Base-by-base conservation (phyloP, 2,113 vertebrate species). In the Amphiprion percula region DNA sequence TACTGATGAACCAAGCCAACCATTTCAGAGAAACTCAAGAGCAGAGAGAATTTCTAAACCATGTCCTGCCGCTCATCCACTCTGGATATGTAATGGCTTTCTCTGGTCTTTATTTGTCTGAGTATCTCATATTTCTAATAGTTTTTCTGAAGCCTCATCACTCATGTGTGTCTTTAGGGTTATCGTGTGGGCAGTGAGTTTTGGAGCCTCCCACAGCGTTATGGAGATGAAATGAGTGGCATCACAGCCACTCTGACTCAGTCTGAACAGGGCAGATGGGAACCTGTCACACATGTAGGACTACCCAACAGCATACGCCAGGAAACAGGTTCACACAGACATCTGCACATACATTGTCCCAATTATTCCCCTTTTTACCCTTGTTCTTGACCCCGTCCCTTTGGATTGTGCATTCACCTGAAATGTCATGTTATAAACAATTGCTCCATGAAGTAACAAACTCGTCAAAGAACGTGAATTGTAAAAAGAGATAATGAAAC, bases 171-270 rank as follows among this genome's bases (percentile, higher is more conserved):
- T 68, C 68, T 82, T 26, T 64, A 99, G 97, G 95, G 93, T 55
- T 77, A 84, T 26, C 90, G 68, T 54, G 91, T 93, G 65, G 94
- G 95, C 54, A 94, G 90, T 0, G 97, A 96, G 68, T 99, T 99
- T 91, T 99, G 98, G 97, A 95, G 46, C 30, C 84, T 94, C 54
- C 95, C 97, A 0, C 94, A 96, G 53, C 88, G 16, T 23, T 90
- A 96, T 68, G 97, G 97, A 61, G 95, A 97, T 76, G 96, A 99
- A 67, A 41, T 94, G 77, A 97, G 92, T 0, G 98, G 97, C 23
- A 91, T 99, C 89, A 81, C 69, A 2, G 63, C 95, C 66, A 97
- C 97, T 0, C 94, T 98, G 89, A 97, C 95, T 19, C 95, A 92
- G 82, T 91, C 80, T 0, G 94, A 98, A 77, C 73, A 82, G 65